phyloP scores from a whole-genome alignment of 1,140 invertebrate species.

The Drosophila ohnishii region DNA sequence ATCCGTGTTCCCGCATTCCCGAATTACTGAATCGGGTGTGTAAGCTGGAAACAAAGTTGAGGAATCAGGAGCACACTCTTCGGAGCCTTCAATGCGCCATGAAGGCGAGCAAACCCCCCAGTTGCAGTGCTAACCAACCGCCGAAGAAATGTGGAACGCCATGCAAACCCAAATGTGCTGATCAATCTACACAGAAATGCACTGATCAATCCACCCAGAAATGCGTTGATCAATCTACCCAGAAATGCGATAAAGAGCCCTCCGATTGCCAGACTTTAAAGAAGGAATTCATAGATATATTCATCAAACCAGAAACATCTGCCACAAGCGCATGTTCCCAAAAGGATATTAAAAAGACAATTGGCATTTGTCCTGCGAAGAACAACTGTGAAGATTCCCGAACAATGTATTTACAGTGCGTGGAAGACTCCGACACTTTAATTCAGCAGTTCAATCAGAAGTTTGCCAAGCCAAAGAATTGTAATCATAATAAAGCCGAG shows the following conservation, averaged over 20 bases:
- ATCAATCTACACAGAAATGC: not conserved
- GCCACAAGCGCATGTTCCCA: not conserved
- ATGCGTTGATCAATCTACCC: not conserved
- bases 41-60: slow-evolving; percentile 11
- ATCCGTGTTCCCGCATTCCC: not conserved
- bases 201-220: not conserved
- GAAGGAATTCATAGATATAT: slow-evolving; percentile 31
- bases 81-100: slow-evolving; percentile 12
- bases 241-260: not conserved
- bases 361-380: not conserved
- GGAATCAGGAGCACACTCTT: slow-evolving; percentile 6
- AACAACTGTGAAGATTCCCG: not conserved
- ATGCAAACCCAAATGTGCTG: not conserved
- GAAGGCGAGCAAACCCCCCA: not conserved
- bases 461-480: not conserved
- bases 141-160: too few species aligned
- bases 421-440: not conserved
- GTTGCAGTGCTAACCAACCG: not conserved
- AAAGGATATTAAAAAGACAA: not conserved
- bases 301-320: not conserved
- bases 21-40: slow-evolving; percentile 12
- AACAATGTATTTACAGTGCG: not conserved
- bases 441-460: slow-evolving; percentile 12
- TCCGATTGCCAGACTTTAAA: not conserved
- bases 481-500: not conserved